Percentiles rank a stretch among this genome's conserved stretches.
These are phyloP conservation scores for Ennomos fuscantarius DNA, from an alignment of 2,888 invertebrate species.

Conservation along the genomic window DNA sequence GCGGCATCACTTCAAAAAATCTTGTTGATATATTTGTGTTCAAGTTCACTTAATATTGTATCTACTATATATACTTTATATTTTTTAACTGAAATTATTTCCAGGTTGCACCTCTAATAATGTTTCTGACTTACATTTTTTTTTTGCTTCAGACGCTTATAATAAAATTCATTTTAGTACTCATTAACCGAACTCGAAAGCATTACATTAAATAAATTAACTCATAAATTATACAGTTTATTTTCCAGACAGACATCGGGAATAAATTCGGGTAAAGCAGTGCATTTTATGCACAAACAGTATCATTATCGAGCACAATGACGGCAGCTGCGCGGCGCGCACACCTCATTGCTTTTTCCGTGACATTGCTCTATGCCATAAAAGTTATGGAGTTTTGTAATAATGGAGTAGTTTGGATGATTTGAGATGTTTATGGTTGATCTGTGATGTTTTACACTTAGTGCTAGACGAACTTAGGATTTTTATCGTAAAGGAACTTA, in stretches of 20 bases:
- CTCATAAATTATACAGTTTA: constrained; percentile 34
- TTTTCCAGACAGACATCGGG: constrained; percentile 28
- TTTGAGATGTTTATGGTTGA: constrained; percentile 47
- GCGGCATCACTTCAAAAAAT: constrained; percentile 42
- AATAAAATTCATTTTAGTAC: background rate
- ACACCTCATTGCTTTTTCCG: constrained; percentile 81
- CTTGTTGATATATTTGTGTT: constrained; percentile 22
- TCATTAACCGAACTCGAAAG: constrained; percentile 8
- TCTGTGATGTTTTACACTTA: constrained; percentile 7
- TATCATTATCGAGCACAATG: constrained; percentile 64
- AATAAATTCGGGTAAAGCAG: constrained; percentile 52
- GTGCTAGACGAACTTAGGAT: background rate
- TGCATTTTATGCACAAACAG: constrained; percentile 58
- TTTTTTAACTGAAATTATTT: background rate
- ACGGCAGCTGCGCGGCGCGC: constrained; percentile 73
- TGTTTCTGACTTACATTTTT: too few species aligned
- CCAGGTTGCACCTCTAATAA: too few species aligned
- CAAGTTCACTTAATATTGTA: constrained; percentile 12
- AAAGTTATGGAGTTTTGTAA: constrained; percentile 75
- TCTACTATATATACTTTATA: background rate
- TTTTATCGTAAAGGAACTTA: background rate
- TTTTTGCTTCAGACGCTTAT: too few species aligned
- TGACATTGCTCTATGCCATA: constrained; percentile 78
- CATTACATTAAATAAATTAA: constrained; percentile 36
- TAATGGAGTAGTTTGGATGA: constrained; percentile 45